Conservation (phyloP, 1,140 invertebrate species). For the Macrobrachium rosenbergii region DNA sequence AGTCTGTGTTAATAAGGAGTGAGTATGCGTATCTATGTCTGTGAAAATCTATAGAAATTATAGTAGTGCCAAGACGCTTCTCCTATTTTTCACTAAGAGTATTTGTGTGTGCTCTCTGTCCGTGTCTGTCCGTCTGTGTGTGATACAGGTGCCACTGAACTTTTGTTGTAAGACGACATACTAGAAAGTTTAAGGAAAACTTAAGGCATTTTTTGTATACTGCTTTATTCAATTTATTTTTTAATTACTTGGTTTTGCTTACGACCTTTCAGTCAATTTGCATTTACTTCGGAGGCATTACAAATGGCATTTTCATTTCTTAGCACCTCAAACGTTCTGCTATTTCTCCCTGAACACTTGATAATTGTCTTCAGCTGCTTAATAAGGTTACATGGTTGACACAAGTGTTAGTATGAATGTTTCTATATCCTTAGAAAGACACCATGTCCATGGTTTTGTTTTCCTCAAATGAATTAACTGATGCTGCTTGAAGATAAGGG, state of each 20-base stretch:
- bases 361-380: neutral
- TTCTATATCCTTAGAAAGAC: no score
- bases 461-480: no score
- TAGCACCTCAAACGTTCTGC: neutral
- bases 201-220: neutral
- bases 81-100: neutral
- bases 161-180: neutral
- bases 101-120: neutral
- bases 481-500: no score
- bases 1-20: conserved; percentile 53
- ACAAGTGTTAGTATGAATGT: no score
- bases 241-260: neutral
- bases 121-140: neutral
- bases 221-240: neutral
- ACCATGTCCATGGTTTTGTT: no score
- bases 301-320: conserved; percentile 23
- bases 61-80: conserved; percentile 14
- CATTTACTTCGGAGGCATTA: conserved; percentile 31
- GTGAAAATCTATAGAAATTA: neutral
- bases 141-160: neutral
- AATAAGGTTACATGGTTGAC: neutral
- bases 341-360: neutral
- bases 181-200: no score
- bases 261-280: neutral
- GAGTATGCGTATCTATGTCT: neutral